Conservation (phyloP, 2,888 invertebrate genomes). For the Euspilapteryx auroguttella region DNA sequence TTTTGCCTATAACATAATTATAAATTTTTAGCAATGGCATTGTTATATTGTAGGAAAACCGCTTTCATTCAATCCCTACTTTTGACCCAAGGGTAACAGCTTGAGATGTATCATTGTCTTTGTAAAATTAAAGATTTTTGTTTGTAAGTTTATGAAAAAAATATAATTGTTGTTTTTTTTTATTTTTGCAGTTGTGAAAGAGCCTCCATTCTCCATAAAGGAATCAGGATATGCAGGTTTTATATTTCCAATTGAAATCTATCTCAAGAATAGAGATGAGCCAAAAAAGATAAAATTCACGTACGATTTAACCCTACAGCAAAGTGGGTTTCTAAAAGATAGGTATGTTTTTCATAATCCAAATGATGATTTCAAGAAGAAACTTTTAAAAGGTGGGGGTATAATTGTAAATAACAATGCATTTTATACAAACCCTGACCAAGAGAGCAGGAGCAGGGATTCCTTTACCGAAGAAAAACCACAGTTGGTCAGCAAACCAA, state of each 20-base stretch:
- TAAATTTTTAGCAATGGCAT: no score
- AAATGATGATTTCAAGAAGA: slow-evolving; percentile 86
- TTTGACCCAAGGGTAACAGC: no score
- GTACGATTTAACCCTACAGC: slow-evolving; percentile 85
- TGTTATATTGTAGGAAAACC: no score
- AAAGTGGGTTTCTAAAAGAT: slow-evolving; percentile 75
- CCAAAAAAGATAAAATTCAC: slow-evolving; percentile 81
- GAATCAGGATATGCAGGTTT: slow-evolving; percentile 98
- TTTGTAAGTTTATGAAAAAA: background rate
- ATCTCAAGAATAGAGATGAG: slow-evolving; percentile 86
- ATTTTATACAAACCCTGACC: slow-evolving; percentile 50
- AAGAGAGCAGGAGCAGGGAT: slow-evolving; percentile 60
- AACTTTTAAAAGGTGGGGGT: slow-evolving; percentile 86
- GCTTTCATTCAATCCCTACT: no score
- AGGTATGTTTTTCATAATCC: slow-evolving; percentile 84
- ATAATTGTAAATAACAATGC: slow-evolving; percentile 47
- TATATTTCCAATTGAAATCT: slow-evolving; percentile 84
- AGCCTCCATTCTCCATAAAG: slow-evolving; percentile 86
- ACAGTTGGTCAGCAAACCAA: slow-evolving; percentile 72
- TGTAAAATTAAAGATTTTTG: no score
- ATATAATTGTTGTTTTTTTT: slow-evolving; percentile 4
- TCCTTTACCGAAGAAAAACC: slow-evolving; percentile 59
- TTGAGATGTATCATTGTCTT: no score
- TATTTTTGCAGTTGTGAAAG: slow-evolving; percentile 76
- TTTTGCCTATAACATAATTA: no score